phyloP scores from a whole-genome alignment of 30 jellyfish, hydroid and myxozoan species.

The Hydractinia symbiolongicarpus region DNA sequence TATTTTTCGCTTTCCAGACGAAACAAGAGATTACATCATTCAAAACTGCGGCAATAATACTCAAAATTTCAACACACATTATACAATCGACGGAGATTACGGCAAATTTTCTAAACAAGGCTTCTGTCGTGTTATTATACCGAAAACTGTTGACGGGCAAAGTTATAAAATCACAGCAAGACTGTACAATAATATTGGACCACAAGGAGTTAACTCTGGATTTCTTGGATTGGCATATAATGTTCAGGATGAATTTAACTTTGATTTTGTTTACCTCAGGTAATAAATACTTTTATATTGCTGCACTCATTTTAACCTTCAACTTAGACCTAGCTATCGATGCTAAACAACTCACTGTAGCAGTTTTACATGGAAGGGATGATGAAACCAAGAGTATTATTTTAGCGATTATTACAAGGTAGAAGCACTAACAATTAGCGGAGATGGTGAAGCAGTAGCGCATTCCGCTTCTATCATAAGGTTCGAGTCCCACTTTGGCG shows the following conservation, averaged over 20 bases:
- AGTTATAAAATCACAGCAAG: slow-evolving; percentile 44
- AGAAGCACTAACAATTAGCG: too few relatives aligned
- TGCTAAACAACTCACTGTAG: too few relatives aligned
- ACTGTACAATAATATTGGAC: slow-evolving; percentile 51
- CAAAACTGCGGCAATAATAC: slow-evolving; percentile 58
- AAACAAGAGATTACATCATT: slow-evolving; percentile 27
- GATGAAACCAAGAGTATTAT: too few relatives aligned
- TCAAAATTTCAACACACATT: slow-evolving; percentile 25
- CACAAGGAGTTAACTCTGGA: slow-evolving; percentile 57
- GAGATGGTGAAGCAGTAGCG: too few relatives aligned
- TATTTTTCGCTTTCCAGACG: background rate
- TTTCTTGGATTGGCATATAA: slow-evolving; percentile 70
- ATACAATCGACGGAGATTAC: slow-evolving; percentile 47
- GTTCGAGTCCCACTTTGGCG: too few relatives aligned
- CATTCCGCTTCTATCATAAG: too few relatives aligned
- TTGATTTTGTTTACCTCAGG: slow-evolving; percentile 62
- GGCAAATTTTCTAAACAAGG: slow-evolving; percentile 58
- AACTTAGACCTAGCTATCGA: too few relatives aligned
- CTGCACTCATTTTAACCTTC: too few relatives aligned
- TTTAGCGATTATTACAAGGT: too few relatives aligned
- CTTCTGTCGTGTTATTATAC: slow-evolving; percentile 43
- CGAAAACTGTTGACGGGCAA: slow-evolving; percentile 16
- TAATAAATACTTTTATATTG: background rate
- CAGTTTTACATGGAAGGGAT: too few relatives aligned
- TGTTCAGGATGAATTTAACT: slow-evolving; percentile 49